These are phyloP conservation scores for Arrhopalites spinosus DNA, from an alignment of 2,888 invertebrate genomes.

Conservation along the genomic window DNA sequence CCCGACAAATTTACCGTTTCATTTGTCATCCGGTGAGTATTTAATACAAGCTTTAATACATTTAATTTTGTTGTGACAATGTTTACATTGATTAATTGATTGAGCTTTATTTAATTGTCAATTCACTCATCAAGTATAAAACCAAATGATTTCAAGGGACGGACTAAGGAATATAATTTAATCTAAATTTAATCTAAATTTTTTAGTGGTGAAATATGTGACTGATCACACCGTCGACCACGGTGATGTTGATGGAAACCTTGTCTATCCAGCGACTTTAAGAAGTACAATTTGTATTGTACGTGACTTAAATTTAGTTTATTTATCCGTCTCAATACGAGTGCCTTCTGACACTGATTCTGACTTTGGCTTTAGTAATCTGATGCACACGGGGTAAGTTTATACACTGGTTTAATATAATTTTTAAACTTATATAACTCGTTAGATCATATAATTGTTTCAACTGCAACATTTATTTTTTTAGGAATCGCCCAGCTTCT, in stretches of 20 bases:
- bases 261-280: conserved; percentile 46
- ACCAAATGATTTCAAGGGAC: not conserved
- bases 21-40: conserved; percentile 42
- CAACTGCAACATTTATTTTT: not conserved
- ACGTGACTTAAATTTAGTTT: conserved; percentile 50
- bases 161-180: not conserved
- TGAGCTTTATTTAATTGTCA: not conserved
- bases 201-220: conserved; percentile 46
- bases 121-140: not conserved
- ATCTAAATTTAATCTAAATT: too few species aligned
- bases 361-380: conserved; percentile 15
- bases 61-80: too few species aligned
- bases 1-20: conserved; percentile 43
- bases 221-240: conserved; percentile 56
- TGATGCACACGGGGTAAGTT: not conserved
- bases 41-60: too few species aligned
- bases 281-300: conserved; percentile 54
- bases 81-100: too few species aligned
- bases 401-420: too few species aligned
- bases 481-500: conserved; percentile 47
- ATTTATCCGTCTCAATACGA: conserved; percentile 53
- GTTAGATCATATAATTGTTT: too few species aligned
- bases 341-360: conserved; percentile 46
- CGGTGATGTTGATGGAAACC: conserved; percentile 47
- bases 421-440: too few species aligned